phyloP scores from a whole-genome alignment of 2,797 vertebrate species.

The Xenops minutus region DNA sequence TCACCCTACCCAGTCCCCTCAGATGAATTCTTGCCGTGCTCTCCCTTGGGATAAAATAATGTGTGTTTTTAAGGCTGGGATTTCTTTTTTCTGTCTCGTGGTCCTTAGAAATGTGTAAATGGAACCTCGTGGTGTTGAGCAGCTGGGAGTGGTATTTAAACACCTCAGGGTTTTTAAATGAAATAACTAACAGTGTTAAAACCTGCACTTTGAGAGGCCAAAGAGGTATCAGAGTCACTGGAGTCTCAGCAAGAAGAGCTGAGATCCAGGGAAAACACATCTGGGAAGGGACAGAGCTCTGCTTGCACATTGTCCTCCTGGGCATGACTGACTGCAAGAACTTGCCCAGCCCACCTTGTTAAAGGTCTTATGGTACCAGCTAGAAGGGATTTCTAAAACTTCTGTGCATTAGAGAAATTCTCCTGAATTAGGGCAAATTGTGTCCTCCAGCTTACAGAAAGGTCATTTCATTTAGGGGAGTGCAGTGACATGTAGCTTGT shows the following conservation, averaged over 20 bases:
- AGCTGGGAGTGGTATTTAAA: neutral
- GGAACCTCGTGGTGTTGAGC: neutral
- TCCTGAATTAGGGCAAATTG: neutral
- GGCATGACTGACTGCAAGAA: neutral
- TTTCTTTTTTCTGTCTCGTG: constrained; percentile 22
- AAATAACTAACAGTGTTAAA: neutral
- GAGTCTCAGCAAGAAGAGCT: neutral
- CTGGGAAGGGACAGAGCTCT: neutral
- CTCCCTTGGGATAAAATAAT: neutral
- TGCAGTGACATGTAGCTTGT: neutral
- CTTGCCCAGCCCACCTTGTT: neutral
- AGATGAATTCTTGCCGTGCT: neutral
- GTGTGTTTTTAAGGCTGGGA: constrained; percentile 10
- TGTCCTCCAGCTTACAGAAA: neutral
- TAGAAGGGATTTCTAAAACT: neutral
- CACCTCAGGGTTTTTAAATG: neutral
- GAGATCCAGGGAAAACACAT: neutral
- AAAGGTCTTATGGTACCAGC: neutral
- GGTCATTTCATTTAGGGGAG: neutral
- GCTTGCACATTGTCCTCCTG: neutral
- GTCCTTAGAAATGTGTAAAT: neutral
- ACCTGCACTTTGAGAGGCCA: neutral
- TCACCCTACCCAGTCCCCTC: neutral
- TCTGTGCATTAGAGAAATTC: neutral
- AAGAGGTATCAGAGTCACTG: neutral